Conservation (phyloP, 2,797 vertebrate species). For the Corythornis leucogaster region DNA sequence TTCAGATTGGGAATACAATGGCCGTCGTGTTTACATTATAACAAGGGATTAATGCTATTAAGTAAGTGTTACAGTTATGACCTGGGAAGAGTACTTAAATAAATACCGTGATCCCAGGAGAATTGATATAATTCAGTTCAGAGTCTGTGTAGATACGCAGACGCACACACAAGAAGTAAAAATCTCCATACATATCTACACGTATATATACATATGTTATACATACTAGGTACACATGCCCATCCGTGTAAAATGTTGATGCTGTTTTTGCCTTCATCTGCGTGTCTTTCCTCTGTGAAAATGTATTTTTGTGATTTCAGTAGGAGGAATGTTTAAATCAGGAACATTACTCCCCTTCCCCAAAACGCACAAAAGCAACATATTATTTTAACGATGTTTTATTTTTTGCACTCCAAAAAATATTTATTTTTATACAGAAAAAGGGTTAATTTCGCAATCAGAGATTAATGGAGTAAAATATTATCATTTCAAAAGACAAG, state of each 20-base stretch:
- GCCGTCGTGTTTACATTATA: conserved; percentile 70
- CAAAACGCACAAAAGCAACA: neutral
- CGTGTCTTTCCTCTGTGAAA: neutral
- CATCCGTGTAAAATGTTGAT: neutral
- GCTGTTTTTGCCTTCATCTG: neutral
- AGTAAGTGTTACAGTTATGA: conserved; percentile 52
- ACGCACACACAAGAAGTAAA: neutral
- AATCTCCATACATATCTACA: neutral
- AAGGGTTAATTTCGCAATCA: conserved; percentile 44
- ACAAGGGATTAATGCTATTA: conserved; percentile 72
- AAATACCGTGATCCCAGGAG: conserved; percentile 21
- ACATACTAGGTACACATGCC: neutral
- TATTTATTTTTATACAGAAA: conserved; percentile 5
- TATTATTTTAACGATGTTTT: conserved; percentile 7
- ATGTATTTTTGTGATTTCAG: neutral
- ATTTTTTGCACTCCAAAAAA: conserved; percentile 26
- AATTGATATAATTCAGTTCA: conserved; percentile 15
- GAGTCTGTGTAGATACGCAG: conserved; percentile 10
- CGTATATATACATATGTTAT: neutral
- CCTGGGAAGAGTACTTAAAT: conserved; percentile 48
- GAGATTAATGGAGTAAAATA: conserved; percentile 39
- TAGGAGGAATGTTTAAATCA: neutral
- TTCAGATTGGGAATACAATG: conserved; percentile 71
- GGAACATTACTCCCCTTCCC: neutral
- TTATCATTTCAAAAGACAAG: conserved; percentile 71